Base-by-base conservation (phyloP, 2,113 vertebrate genomes). In the Illadopsis cleaveri region DNA sequence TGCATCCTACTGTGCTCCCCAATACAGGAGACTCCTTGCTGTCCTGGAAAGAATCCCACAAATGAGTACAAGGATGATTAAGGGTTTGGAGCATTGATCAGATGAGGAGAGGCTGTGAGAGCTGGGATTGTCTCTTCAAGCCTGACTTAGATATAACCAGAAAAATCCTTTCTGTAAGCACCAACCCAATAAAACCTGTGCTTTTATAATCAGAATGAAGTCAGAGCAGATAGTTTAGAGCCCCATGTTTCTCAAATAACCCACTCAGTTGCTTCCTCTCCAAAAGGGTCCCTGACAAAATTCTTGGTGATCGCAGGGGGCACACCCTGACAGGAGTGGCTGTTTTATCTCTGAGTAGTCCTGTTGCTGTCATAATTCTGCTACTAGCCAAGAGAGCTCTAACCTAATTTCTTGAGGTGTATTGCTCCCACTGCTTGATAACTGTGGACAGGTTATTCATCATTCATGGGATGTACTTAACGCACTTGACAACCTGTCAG, bases 11-110 rank as follows among this genome's bases (percentile, higher is more conserved):
- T 60, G 56, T 40, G 30, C 20, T 61, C 23, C 51, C 17, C 30
- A 35, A 0, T 38, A 15, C 15, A 25, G 20, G 18, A 68, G 11
- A 10, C 33, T 33, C 10, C 12, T 15, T 0, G 0, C 38, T n/a
- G 28, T 57, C 11, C 33, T 83, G 42, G 31, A 82, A 47, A n/a
- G 35, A 73, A 40, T 54, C 19, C 50, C 70, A 12, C 17, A 79
- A 65, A 61, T 24, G 21, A 80, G 4, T 8, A 23, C 21, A 48
- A 37, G 81, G 20, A 30, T 69, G 22, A 45, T 27, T 18, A 54
- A 62, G 50, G 72, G 25, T 37, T 13, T 72, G 42, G 73, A 68
- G 24, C n/a, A 30, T 2, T 50, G 82, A 77, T 77, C 14, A 22
- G 19, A 16, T n/a, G 28, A 72, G 62, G 48, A 81, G 42, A 77